Evolutionary conservation across 30 jellyfish, hydroid and myxozoan species (phyloP).

Genomic region (Hydractinia echinata): DNA sequence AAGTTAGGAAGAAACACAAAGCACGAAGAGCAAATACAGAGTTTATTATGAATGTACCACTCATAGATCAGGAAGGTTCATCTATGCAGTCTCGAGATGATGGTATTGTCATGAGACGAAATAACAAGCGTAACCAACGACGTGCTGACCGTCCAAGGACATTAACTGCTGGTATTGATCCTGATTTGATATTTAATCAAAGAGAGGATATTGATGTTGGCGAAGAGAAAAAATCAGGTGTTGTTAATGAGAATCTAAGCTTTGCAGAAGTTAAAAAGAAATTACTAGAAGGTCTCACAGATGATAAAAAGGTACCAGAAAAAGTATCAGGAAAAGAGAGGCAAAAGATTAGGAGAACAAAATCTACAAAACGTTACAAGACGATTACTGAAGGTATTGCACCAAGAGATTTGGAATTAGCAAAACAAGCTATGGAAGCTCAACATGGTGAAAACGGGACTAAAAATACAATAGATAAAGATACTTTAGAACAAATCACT

Average conservation of each 20-base stretch:
- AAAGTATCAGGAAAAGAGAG: slow-evolving; percentile 30
- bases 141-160: slow-evolving; percentile 69
- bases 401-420: slow-evolving; percentile 73
- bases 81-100: slow-evolving; percentile 7
- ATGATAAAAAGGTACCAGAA: slow-evolving; percentile 19
- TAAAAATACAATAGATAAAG: slow-evolving; percentile 18
- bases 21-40: slow-evolving; percentile 39
- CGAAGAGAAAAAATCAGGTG: slow-evolving; percentile 28
- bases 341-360: slow-evolving; percentile 52
- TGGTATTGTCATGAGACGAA: slow-evolving; percentile 11
- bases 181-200: slow-evolving; percentile 47
- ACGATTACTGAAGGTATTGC: slow-evolving; percentile 96
- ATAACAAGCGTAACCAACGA: slow-evolving; percentile 16
- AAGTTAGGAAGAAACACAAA: slow-evolving; percentile 24
- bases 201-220: slow-evolving; percentile 53
- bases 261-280: slow-evolving; percentile 62
- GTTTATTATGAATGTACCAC: slow-evolving; percentile 29
- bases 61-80: not conserved
- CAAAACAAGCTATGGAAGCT: slow-evolving; percentile 63
- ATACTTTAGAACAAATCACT: slow-evolving; percentile 30
- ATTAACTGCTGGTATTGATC: slow-evolving; percentile 69
- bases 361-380: slow-evolving; percentile 78
- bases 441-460: slow-evolving; percentile 49
- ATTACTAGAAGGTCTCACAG: slow-evolving; percentile 47
- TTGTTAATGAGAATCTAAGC: slow-evolving; percentile 66